Base-by-base conservation (phyloP, 2,113 vertebrate genomes). In the Chloropsis cyanopogon region DNA sequence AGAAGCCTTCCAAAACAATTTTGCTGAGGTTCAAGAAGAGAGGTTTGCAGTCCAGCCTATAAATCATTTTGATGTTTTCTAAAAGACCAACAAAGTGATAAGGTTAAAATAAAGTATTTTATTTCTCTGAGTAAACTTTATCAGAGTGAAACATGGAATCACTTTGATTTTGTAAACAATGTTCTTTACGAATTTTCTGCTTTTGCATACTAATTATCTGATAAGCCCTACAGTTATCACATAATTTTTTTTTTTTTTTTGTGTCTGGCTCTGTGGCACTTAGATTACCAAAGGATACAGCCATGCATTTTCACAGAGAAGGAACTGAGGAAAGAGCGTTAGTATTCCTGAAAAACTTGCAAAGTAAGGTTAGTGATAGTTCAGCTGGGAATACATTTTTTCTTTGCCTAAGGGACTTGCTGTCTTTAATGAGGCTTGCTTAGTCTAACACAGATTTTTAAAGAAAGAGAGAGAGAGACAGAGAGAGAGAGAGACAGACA, bases 51-150 rank as follows among this genome's bases (percentile, higher is more conserved):
- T 59, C 50, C 10, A 29, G 16, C 64, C 56, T 70, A 73, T 71
- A 94, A 81, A 94, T 90, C n/a, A 86, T 70, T 80, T 66, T 88
- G 59, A 78, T 83, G 17, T 86, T 83, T 86, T 88, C 68, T 83
- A 29, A 69, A 83, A 83, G 39, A 68, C 13, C 26, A 57, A 79
- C 14, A 69, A 31, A 80, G 14, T 14, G 50, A 91, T 89, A 76
- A 92, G 56, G n/a, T 76, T 92, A 56, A 85, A 75, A 82, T 47
- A 2, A 86, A 92, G 12, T 57, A 16, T 50, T 91, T 66, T 82
- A 65, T 81, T 95, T 86, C 50, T 73, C 20, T 0, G 2, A 68
- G 35, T 18, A 71, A 84, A 68, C 13, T 92, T 94, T 68, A 87
- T 84, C 81, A 47, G 69, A 56, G 9, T 14, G 9, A 87, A 93